These are phyloP conservation scores for Thalassophryne amazonica DNA, from an alignment of 2,797 vertebrate genomes.

Conservation along the genomic window DNA sequence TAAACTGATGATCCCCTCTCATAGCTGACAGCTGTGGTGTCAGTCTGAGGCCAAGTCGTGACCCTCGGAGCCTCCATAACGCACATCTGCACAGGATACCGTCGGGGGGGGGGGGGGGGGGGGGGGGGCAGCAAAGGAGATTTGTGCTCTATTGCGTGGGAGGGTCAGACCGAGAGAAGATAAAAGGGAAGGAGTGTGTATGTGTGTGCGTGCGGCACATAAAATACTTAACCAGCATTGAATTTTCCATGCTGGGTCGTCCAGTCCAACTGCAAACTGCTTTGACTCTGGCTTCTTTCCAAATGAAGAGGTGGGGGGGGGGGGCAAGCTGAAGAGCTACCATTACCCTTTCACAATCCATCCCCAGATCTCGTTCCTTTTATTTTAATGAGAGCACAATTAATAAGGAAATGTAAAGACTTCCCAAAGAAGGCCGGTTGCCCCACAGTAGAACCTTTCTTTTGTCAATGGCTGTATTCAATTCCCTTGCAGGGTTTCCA, in stretches of 20 bases:
- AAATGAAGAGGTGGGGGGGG: conserved; percentile 23
- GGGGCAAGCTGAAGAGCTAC: conserved; percentile 34
- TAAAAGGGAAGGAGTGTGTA: conserved; percentile 8
- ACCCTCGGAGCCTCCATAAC: conserved; percentile 26
- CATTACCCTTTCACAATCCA: conserved; percentile 50
- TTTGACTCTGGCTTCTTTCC: conserved; percentile 56
- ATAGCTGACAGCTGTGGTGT: conserved; percentile 39
- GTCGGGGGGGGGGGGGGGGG: too few relatives aligned
- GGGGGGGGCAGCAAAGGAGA: conserved; percentile 20
- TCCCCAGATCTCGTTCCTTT: conserved; percentile 45
- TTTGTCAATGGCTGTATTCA: conserved; percentile 76
- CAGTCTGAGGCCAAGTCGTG: conserved; percentile 26
- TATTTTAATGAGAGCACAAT: conserved; percentile 72
- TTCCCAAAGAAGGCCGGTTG: conserved; percentile 59
- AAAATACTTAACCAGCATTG: conserved; percentile 28
- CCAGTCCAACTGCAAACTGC: conserved; percentile 26
- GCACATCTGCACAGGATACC: conserved; percentile 39
- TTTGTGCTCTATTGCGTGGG: conserved; percentile 36
- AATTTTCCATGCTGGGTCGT: conserved; percentile 17
- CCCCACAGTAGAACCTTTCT: conserved; percentile 68
- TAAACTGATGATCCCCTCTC: conserved; percentile 33
- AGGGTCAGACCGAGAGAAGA: conserved; percentile 28
- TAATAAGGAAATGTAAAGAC: conserved; percentile 74
- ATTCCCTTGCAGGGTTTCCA: conserved; percentile 69
- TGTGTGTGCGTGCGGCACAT: conserved; percentile 7